Base-by-base conservation (phyloP, 1,140 invertebrate genomes). In the Microvelia longipes region DNA sequence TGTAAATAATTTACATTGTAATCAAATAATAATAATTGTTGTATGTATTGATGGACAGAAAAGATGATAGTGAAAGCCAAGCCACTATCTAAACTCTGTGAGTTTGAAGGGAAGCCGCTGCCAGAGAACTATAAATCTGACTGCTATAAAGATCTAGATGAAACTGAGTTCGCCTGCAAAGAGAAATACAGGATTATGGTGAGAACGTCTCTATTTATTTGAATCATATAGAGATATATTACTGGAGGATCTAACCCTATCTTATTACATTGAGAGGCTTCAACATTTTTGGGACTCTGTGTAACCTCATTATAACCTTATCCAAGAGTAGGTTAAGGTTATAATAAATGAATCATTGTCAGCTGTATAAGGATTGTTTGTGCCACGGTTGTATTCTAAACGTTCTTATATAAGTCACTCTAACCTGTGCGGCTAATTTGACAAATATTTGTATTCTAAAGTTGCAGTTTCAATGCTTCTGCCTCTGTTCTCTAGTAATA, bases 101-200 rank as follows among this genome's bases (percentile, higher is more conserved):
- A 92, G 80, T 89, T 86, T 74, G 86, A 88, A 75, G 89, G 89
- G 15, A 83, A 83, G 69, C 81, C 83, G 26, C 79, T 90, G 68
- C 89, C 90, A 0, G 83, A 85, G 70, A 86, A 90, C 75, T 90
- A 90, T 80, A 89, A 89, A 77, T 87, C 87, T 35, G 90, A 91
- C 76, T 92, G 90, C 75, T 92, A 90, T 78, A 86, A 89, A 76
- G 88, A 92, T 77, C 85, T 91, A 13, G 90, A 92, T 76, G 90
- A 92, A 79, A 86, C 86, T 19, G 87, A 88, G 68, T 91, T 87
- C 75, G 90, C 89, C 15, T 92, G 90, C 79, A 89, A 90, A 77
- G 90, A 92, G 77, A 91, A 91, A 78, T 86, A 88, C 74, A 81
- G 90, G 77, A 91, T 92, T 73, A 88, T 91, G 89, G 89, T 91